These are phyloP conservation scores for Catonia carolina DNA, from an alignment of 2,888 invertebrate genomes.

Conservation along the genomic window DNA sequence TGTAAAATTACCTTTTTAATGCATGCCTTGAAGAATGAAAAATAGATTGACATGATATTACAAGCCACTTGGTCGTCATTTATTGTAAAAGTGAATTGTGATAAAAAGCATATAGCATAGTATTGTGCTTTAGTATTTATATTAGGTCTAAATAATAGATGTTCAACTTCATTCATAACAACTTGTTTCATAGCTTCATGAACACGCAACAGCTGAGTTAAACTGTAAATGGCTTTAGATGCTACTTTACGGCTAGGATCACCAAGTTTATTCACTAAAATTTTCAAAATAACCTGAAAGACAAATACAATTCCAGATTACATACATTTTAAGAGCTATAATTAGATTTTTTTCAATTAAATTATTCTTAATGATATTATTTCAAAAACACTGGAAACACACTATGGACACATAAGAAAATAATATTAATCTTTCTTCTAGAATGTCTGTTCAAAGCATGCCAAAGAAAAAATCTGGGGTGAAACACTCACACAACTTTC, in stretches of 20 bases:
- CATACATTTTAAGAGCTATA: too few species aligned
- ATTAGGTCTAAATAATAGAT: constrained; percentile 80
- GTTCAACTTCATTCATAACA: constrained; percentile 82
- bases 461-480: too few species aligned
- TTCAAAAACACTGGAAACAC: too few species aligned
- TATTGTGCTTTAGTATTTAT: constrained; percentile 81
- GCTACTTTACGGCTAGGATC: constrained; percentile 86
- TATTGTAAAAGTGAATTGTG: constrained; percentile 70
- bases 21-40: constrained; percentile 90
- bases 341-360: too few species aligned
- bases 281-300: constrained; percentile 60
- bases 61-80: constrained; percentile 70
- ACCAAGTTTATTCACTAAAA: constrained; percentile 90
- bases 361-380: too few species aligned
- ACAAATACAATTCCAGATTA: too few species aligned
- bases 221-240: constrained; percentile 77
- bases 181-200: constrained; percentile 91
- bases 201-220: constrained; percentile 70
- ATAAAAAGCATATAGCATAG: constrained; percentile 86
- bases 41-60: constrained; percentile 83
- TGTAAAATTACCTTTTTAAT: constrained; percentile 76
- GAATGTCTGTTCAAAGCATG: too few species aligned
- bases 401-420: too few species aligned
- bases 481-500: too few species aligned
- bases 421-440: too few species aligned